Evolutionary conservation across 2,797 vertebrate species (phyloP).

Genomic region (Anabacerthia variegaticeps): DNA sequence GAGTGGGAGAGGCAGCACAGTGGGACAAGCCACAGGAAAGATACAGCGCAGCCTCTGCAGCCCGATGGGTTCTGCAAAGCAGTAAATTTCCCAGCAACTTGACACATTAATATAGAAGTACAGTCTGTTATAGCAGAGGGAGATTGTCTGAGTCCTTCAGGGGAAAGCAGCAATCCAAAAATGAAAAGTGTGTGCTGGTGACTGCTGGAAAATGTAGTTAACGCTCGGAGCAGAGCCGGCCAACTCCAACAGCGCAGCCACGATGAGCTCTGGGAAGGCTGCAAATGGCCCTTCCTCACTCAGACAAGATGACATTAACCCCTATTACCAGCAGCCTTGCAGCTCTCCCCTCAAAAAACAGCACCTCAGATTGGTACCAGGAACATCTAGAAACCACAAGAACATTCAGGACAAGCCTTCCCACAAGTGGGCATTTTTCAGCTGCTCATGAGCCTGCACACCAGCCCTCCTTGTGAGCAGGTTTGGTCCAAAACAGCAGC

Average conservation of each 20-base stretch:
- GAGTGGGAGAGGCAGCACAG: rapidly evolving
- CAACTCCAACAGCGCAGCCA: neutral
- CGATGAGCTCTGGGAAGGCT: neutral
- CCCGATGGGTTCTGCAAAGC: slow-evolving; percentile 68
- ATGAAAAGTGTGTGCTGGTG: slow-evolving; percentile 53
- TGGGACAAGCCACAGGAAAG: neutral
- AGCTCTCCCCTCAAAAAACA: neutral
- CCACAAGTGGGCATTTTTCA: neutral
- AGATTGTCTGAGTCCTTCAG: slow-evolving; percentile 75
- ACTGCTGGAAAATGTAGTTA: slow-evolving; percentile 62
- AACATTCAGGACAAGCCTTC: neutral
- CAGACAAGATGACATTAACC: neutral
- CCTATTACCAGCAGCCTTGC: neutral
- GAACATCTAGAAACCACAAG: neutral
- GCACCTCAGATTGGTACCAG: neutral
- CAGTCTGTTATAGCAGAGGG: slow-evolving; percentile 76
- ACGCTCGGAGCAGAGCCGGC: neutral
- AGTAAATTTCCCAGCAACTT: slow-evolving; percentile 76
- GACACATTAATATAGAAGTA: slow-evolving; percentile 79
- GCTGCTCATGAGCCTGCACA: neutral
- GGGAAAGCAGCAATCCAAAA: slow-evolving; percentile 66
- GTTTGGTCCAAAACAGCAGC: neutral
- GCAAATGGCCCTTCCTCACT: neutral
- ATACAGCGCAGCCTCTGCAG: slow-evolving; percentile 2
- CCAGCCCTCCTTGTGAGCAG: rapidly evolving